Conservation (phyloP, 2,888 invertebrate species). For the Brachylomia viminalis region DNA sequence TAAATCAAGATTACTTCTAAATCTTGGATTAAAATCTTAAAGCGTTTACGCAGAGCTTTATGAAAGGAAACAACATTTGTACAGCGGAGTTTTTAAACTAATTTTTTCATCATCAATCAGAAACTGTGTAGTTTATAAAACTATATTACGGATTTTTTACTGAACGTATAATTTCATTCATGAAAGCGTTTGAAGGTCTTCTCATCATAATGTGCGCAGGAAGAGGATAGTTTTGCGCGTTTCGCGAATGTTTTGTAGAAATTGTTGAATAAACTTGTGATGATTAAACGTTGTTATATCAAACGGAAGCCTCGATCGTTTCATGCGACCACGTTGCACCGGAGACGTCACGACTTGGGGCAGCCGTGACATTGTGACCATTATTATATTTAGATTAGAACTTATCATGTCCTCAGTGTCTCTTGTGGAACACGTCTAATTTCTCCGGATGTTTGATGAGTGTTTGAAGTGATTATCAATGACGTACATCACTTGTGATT, state of each 20-base stretch:
- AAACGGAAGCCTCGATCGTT: slow-evolving; percentile 46
- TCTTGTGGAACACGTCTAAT: slow-evolving; percentile 13
- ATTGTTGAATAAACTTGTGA: slow-evolving; percentile 32
- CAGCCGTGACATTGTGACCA: slow-evolving; percentile 33
- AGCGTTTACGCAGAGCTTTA: slow-evolving; percentile 18
- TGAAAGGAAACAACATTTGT: slow-evolving; percentile 28
- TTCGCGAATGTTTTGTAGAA: slow-evolving; percentile 11
- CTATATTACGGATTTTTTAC: slow-evolving; percentile 19
- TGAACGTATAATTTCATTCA: slow-evolving; percentile 48
- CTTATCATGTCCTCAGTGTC: slow-evolving; percentile 23
- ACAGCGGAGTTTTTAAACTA: slow-evolving; percentile 6
- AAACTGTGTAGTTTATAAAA: slow-evolving; percentile 28
- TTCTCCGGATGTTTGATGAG: slow-evolving; percentile 24
- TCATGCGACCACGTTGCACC: slow-evolving; percentile 5
- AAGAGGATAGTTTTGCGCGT: slow-evolving; percentile 26
- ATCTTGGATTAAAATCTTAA: slow-evolving; percentile 44
- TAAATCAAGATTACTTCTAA: slow-evolving; percentile 48
- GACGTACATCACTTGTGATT: slow-evolving; percentile 4
- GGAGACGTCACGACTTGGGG: slow-evolving; percentile 14
- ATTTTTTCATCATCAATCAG: slow-evolving; percentile 23
- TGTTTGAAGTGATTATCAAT: slow-evolving; percentile 1
- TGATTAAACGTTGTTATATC: slow-evolving; percentile 32
- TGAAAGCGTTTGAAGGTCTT: slow-evolving; percentile 37
- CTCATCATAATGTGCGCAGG: slow-evolving; percentile 21
- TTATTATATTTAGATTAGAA: slow-evolving; percentile 32